Conservation (phyloP, 2,797 vertebrate genomes). For the Eospalax fontanierii region DNA sequence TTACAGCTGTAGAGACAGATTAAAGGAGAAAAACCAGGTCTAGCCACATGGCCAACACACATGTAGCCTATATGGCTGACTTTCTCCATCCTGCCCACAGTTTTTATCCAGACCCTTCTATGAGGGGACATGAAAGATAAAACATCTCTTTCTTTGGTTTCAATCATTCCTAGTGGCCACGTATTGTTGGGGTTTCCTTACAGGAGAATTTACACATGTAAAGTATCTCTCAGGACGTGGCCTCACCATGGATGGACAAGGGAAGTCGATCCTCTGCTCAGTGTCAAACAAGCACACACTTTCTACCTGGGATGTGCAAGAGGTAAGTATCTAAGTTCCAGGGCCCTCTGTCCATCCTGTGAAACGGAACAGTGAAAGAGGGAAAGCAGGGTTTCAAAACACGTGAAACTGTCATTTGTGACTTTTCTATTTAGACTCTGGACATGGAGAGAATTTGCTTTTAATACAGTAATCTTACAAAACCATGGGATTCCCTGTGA, state of each 20-base stretch:
- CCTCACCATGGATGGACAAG: too few relatives aligned
- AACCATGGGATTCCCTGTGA: too few relatives aligned
- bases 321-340: not conserved
- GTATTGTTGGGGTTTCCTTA: not conserved
- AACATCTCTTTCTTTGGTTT: not conserved
- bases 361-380: not conserved
- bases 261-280: not conserved
- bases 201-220: not conserved
- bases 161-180: not conserved
- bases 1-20: not conserved
- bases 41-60: not conserved
- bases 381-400: too few relatives aligned
- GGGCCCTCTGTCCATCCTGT: not conserved
- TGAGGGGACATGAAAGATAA: not conserved
- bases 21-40: not conserved
- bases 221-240: constrained; percentile 34
- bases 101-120: not conserved
- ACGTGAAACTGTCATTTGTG: too few relatives aligned
- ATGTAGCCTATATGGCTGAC: not conserved
- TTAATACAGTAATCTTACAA: too few relatives aligned
- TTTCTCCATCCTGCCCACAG: not conserved
- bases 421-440: too few relatives aligned
- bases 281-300: not conserved
- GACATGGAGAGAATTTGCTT: too few relatives aligned
- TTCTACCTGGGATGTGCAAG: constrained; percentile 32